Evolutionary conservation across 2,797 vertebrate species (phyloP).

Genomic region (Leptodon cayanensis): DNA sequence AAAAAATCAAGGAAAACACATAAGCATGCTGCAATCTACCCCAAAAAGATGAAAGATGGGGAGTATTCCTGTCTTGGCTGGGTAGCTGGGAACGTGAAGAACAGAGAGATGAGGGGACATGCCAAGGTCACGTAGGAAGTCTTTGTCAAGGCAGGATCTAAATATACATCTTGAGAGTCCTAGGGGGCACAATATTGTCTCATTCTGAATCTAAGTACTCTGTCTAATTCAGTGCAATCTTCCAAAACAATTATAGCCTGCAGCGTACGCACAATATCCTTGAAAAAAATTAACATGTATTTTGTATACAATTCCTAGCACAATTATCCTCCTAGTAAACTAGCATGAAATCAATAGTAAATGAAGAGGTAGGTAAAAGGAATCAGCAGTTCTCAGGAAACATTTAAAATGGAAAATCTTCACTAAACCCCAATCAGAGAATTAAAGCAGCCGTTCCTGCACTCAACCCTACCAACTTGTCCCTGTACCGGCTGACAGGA

Average conservation of each 20-base stretch:
- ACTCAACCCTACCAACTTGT: background rate
- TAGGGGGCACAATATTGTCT: constrained; percentile 22
- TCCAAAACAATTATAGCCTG: constrained; percentile 53
- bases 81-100: background rate
- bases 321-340: background rate
- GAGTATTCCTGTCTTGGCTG: background rate
- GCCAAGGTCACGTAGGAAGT: background rate
- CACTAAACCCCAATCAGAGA: background rate
- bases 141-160: constrained; percentile 7
- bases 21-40: background rate
- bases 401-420: background rate
- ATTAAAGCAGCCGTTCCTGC: background rate
- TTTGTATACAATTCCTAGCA: constrained; percentile 20
- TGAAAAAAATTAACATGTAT: constrained; percentile 18
- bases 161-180: constrained; percentile 12
- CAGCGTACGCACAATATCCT: background rate
- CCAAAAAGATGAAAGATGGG: background rate
- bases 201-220: background rate
- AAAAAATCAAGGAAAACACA: background rate
- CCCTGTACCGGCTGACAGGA: background rate
- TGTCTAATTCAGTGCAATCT: constrained; percentile 30
- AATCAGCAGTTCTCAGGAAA: background rate
- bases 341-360: background rate
- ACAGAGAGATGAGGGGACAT: background rate
- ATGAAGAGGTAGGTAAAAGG: background rate